Percentiles rank a stretch among this genome's conserved stretches.
phyloP scores from a whole-genome alignment of 2,113 vertebrate genomes.

The Equus przewalskii region DNA sequence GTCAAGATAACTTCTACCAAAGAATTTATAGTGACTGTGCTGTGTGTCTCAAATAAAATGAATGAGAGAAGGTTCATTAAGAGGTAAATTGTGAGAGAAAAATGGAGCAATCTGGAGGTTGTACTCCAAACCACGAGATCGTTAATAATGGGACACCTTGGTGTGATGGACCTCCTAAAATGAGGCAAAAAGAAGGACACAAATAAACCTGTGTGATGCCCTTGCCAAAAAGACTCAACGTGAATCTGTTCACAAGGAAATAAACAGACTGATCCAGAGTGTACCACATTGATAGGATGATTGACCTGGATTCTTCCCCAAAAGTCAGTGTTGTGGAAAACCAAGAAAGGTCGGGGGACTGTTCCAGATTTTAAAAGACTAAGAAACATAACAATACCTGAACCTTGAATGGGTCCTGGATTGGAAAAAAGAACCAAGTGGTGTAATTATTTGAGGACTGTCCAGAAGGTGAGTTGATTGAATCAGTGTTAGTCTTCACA shows the following conservation, averaged over 20 bases:
- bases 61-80: accelerated
- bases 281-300: accelerated
- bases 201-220: accelerated
- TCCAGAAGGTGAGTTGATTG: accelerated
- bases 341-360: background rate
- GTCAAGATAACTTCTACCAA: background rate
- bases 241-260: accelerated
- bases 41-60: background rate
- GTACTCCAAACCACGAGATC: accelerated
- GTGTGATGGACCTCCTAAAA: accelerated
- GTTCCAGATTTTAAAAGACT: background rate
- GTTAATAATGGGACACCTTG: accelerated
- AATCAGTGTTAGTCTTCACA: accelerated
- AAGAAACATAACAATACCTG: accelerated
- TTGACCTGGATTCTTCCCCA: background rate
- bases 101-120: accelerated
- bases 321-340: too few relatives aligned
- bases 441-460: too few relatives aligned
- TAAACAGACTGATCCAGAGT: accelerated
- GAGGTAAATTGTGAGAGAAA: too few relatives aligned
- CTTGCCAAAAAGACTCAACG: background rate
- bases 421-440: background rate
- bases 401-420: background rate
- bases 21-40: accelerated
- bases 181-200: accelerated